Conservation (phyloP, 1,140 invertebrate species). For the Aphaenogaster floridana region DNA sequence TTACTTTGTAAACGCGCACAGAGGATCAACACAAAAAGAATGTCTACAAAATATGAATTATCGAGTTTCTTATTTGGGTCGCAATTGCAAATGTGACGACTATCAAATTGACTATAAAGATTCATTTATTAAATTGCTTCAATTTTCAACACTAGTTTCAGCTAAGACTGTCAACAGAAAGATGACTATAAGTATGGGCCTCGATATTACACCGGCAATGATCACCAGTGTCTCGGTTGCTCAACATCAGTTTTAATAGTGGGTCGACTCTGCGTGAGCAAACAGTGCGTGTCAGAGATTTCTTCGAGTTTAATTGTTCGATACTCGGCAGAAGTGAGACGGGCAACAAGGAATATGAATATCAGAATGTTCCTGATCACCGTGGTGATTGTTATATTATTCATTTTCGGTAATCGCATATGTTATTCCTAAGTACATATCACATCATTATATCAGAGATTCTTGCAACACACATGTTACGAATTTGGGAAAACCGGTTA, state of each 20-base stretch:
- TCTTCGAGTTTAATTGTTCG: neutral
- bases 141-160: neutral
- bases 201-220: slow-evolving; percentile 10
- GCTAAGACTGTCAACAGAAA: slow-evolving; percentile 79
- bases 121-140: neutral
- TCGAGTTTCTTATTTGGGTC: too few relatives aligned
- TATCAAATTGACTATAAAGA: too few relatives aligned
- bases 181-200: too few relatives aligned
- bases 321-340: neutral
- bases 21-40: too few relatives aligned
- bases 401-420: slow-evolving; percentile 76
- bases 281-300: slow-evolving; percentile 38
- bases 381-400: slow-evolving; percentile 69
- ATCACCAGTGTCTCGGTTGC: neutral
- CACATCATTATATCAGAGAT: neutral
- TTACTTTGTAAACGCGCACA: too few relatives aligned
- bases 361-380: slow-evolving; percentile 68
- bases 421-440: neutral
- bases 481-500: neutral
- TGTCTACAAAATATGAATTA: too few relatives aligned
- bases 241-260: slow-evolving; percentile 50
- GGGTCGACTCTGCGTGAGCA: neutral
- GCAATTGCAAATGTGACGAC: too few relatives aligned
- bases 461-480: neutral
- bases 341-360: slow-evolving; percentile 67